Evolutionary conservation across 2,113 vertebrate species (phyloP).

Genomic region (Lepus americanus): DNA sequence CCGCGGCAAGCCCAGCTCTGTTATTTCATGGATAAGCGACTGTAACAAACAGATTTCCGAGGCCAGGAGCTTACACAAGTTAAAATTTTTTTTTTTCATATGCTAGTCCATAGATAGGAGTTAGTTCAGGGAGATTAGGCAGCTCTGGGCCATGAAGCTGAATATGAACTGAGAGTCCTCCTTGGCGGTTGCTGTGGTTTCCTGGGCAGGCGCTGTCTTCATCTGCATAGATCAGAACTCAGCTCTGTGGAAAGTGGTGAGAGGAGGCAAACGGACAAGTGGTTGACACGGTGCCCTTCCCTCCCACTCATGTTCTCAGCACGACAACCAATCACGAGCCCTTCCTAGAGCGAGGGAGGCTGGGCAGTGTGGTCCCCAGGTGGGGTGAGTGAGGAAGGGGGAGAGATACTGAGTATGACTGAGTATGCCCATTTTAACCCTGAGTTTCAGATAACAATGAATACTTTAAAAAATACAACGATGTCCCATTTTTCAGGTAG

Average conservation of each 20-base stretch:
- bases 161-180: not conserved
- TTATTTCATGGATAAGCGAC: conserved; percentile 25
- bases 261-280: not conserved
- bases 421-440: not conserved
- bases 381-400: not conserved
- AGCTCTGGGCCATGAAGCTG: not conserved
- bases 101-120: not conserved
- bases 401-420: not conserved
- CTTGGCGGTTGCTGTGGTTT: not conserved
- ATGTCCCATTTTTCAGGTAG: not conserved
- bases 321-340: too few relatives aligned
- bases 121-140: not conserved
- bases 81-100: not conserved
- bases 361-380: not conserved
- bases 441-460: not conserved
- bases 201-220: not conserved
- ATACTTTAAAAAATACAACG: not conserved
- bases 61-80: not conserved
- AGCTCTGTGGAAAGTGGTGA: not conserved
- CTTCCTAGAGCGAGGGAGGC: not conserved
- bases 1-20: not conserved
- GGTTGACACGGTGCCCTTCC: not conserved
- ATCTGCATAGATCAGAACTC: not conserved
- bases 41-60: not conserved
- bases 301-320: too few relatives aligned